Percentiles rank a stretch among this genome's conserved stretches.
Evolutionary conservation across 1,140 invertebrate genomes (phyloP).

Genomic region (Adelges cooleyi): DNA sequence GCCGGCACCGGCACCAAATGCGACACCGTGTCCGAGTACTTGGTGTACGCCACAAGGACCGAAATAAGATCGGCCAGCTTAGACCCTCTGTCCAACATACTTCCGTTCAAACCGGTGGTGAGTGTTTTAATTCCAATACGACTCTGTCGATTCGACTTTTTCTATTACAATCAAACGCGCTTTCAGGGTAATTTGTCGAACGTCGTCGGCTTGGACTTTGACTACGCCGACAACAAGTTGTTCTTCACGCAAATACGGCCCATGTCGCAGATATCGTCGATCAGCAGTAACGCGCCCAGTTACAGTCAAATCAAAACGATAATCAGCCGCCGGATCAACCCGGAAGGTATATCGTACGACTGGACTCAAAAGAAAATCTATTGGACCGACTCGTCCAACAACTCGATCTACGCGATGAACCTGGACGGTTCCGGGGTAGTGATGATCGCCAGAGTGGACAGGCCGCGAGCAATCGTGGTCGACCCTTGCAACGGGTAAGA

Average conservation of each 20-base stretch:
- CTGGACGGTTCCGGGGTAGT: slow-evolving; percentile 76
- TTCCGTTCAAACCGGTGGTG: slow-evolving; percentile 70
- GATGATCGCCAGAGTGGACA: slow-evolving; percentile 83
- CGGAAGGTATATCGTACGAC: slow-evolving; percentile 91
- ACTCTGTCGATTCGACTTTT: background rate
- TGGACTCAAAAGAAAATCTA: slow-evolving; percentile 96
- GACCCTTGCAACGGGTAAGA: slow-evolving; percentile 87
- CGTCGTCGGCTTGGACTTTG: slow-evolving; percentile 93
- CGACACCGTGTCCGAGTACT: slow-evolving; percentile 68
- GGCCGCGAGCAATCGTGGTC: slow-evolving; percentile 87
- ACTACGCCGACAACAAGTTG: slow-evolving; percentile 74
- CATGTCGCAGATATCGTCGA: slow-evolving; percentile 73
- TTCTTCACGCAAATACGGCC: slow-evolving; percentile 87
- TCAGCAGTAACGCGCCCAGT: slow-evolving; percentile 55
- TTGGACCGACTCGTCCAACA: slow-evolving; percentile 91
- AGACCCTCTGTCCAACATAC: slow-evolving; percentile 62
- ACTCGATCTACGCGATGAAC: slow-evolving; percentile 91
- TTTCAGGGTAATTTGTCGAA: slow-evolving; percentile 74
- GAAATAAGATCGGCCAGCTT: slow-evolving; percentile 79
- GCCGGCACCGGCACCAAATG: slow-evolving; percentile 55
- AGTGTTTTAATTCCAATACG: slow-evolving; percentile 30
- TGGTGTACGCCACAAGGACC: slow-evolving; percentile 82
- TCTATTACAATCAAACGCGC: background rate
- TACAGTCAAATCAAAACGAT: slow-evolving; percentile 54
- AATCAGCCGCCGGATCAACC: slow-evolving; percentile 72